phyloP scores from a whole-genome alignment of 1,140 invertebrate species.

The Orchestia grillus region DNA sequence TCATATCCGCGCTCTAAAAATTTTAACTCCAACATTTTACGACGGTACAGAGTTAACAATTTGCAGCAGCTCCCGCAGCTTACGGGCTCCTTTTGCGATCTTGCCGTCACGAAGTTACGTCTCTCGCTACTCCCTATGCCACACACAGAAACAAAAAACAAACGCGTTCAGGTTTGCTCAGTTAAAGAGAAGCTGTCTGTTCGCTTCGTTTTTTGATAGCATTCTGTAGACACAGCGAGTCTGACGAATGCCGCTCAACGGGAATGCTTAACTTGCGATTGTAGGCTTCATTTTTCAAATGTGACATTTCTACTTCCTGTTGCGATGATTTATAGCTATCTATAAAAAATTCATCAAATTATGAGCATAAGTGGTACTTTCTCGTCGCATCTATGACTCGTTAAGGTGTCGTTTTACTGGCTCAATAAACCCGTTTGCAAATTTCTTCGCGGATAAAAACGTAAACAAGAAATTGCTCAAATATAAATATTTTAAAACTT shows the following conservation, averaged over 20 bases:
- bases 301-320: not conserved
- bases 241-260: not conserved
- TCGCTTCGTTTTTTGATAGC: not conserved
- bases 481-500: not conserved
- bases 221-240: not conserved
- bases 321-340: not conserved
- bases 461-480: not conserved
- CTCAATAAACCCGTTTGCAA: not conserved
- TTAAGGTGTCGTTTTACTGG: not conserved
- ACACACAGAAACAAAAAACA: not conserved
- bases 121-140: not conserved
- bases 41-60: not conserved
- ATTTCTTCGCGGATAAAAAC: not conserved
- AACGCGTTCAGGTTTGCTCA: constrained; percentile 6
- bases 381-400: not conserved
- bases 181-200: not conserved
- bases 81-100: not conserved
- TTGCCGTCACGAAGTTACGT: not conserved
- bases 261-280: not conserved
- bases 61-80: not conserved
- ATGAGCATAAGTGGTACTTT: not conserved
- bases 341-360: not conserved
- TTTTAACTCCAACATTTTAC: not conserved
- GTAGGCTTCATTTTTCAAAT: not conserved
- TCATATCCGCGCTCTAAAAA: not conserved